Evolutionary conservation across 2,888 invertebrate species (phyloP), one percentile per base, ranked within the genome.

Genomic region (Harpalus rubripes): DNA sequence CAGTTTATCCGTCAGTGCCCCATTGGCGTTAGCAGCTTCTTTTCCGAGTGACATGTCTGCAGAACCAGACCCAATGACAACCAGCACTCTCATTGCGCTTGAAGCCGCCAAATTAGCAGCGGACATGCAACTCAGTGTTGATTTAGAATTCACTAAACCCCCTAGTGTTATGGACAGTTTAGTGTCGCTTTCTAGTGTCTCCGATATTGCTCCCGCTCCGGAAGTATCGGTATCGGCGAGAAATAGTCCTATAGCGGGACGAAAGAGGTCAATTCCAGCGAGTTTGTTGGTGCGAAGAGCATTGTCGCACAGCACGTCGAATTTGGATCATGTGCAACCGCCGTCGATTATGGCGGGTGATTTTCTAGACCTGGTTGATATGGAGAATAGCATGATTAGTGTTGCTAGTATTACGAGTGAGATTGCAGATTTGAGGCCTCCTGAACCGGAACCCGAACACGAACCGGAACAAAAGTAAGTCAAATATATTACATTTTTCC

Each of bases 331-430:
- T 86, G 94, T 97, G 2, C 96, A 96, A 89, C 97, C 97, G 2
- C 97, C 97, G 0, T 96, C 96, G 0, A 93, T 95, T 86, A 95
- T 97, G 95, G 96, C 96, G 85, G 89, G 87, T 6, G 81, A 81
- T 39, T 85, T 63, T 58, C 85, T 89, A 88, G 93, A 95, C 87
- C 90, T 95, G 5, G 88, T 93, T 0, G 97, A 97, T 88, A 94
- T 96, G 94, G 96, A 96, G 87, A 94, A 95, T 86, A 97, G 97
- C 87, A 96, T 97, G 95, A 92, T 96, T 12, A 97, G 97, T 83
- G 96, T 97, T 0, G 95, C 96, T 0, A 97, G 97, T 89, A 95
- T 97, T 85, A 95, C 95, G 32, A 96, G 96, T 0, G 97, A 97
- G 91, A 93, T 95, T 3, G 95, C 94, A 0, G 96, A 96, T 85